Evolutionary conservation across 2,113 vertebrate genomes (phyloP), one percentile per base, ranked within the genome.

Genomic region (Madoqua kirkii): DNA sequence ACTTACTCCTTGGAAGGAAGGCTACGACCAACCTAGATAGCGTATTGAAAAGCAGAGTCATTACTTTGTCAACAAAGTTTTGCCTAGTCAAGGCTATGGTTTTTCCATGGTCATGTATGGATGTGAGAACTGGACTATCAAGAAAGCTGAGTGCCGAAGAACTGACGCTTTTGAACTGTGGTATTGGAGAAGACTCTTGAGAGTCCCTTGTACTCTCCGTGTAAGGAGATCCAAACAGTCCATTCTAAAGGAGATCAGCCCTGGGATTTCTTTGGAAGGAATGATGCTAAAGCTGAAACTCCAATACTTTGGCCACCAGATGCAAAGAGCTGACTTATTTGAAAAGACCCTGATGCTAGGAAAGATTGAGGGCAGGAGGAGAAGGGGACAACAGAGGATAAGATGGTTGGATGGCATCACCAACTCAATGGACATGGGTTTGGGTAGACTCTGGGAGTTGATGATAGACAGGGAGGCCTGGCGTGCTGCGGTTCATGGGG

Each of bases 71-170:
- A 67, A 67, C 33, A n/a, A n/a, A 67, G 33, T 4, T 67, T 2
- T 4, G 0, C 19, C 33, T 67, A 17, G 16, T n/a, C 64, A 67
- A 67, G 64, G 64, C 64, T 19, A n/a, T 19, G 7, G 33, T 67
- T 67, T 67, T 67, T n/a, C 16, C 33, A 67, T 64, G 33, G 33
- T 19, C 33, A n/a, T n/a, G 62, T 67, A 67, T 67, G 16, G 2
- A 67, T 67, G 4, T 67, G 16, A 67, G 8, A 19, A 3, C 1
- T 67, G 33, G 16, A n/a, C 62, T 67, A 2, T 19, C 0, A 67
- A 67, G 62, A 67, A 67, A n/a, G 33, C 16, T 67, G 33, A n/a
- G 62, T 0, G 0, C 4, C 0, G 0, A n/a, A 67, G 16, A 67
- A 67, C 10, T 19, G 16, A n/a, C 0, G 33, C 8, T 19, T 67